Evolutionary conservation across 2,888 invertebrate species (phyloP).

Genomic region (Agrochola litura): DNA sequence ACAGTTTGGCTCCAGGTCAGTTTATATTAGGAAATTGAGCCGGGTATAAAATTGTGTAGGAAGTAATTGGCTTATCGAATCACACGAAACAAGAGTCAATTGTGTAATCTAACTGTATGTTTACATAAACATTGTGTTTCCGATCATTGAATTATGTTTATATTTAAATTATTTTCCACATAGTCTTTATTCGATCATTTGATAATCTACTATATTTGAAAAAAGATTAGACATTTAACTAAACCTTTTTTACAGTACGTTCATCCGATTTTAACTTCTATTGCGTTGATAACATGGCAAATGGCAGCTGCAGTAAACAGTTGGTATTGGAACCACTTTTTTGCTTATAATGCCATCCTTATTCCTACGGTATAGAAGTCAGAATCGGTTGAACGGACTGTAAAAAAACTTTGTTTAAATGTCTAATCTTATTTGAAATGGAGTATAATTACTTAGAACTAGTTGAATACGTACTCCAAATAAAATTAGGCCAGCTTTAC

Average conservation of each 20-base stretch:
- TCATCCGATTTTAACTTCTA: no score
- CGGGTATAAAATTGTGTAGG: conserved; percentile 22
- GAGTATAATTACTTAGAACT: no score
- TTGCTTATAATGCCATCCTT: no score
- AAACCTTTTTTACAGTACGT: no score
- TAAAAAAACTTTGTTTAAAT: no score
- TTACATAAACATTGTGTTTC: not conserved
- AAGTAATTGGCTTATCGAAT: conserved; percentile 1
- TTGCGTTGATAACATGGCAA: no score
- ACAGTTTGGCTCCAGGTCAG: conserved; percentile 38
- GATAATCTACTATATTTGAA: not conserved
- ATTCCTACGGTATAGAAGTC: no score
- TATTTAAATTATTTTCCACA: not conserved
- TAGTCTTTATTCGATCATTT: not conserved
- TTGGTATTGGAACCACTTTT: no score
- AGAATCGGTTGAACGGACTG: no score
- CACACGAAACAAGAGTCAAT: not conserved
- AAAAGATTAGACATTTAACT: no score
- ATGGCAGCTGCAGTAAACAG: no score
- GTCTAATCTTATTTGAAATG: no score
- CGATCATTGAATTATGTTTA: not conserved
- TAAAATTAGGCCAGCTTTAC: not conserved
- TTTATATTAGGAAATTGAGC: conserved; percentile 23
- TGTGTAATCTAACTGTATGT: not conserved
- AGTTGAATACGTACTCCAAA: not conserved